These are phyloP conservation scores for Barnardius zonarius DNA, from an alignment of 2,113 vertebrate genomes.

Conservation along the genomic window DNA sequence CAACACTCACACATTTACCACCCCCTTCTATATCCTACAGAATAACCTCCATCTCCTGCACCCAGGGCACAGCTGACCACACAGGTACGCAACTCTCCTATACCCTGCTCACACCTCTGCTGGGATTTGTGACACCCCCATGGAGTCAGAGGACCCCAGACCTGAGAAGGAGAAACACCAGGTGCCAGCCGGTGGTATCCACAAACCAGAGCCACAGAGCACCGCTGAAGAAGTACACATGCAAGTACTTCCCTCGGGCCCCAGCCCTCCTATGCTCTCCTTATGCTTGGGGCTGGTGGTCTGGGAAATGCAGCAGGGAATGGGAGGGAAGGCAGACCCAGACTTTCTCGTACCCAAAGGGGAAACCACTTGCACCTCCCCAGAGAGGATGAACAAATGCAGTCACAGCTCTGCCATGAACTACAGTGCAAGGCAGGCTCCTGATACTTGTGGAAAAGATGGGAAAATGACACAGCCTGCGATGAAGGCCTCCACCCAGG, in stretches of 20 bases:
- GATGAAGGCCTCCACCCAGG: neutral
- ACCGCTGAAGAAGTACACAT: fast-evolving
- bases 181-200: neutral
- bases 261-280: neutral
- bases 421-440: neutral
- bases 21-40: neutral
- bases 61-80: neutral
- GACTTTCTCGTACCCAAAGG: neutral
- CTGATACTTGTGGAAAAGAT: neutral
- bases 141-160: neutral
- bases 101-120: neutral
- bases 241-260: no score
- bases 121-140: neutral
- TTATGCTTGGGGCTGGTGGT: neutral
- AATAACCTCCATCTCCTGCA: neutral
- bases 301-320: neutral
- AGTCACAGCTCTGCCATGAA: neutral
- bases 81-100: neutral
- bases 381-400: neutral
- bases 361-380: neutral
- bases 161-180: neutral
- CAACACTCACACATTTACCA: neutral
- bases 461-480: fast-evolving
- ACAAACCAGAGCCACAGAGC: neutral
- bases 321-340: neutral